A percentile compares a stretch with the other conserved stretches of the same genome.
phyloP scores from a whole-genome alignment of 2,797 vertebrate species.

The Anabacerthia variegaticeps region DNA sequence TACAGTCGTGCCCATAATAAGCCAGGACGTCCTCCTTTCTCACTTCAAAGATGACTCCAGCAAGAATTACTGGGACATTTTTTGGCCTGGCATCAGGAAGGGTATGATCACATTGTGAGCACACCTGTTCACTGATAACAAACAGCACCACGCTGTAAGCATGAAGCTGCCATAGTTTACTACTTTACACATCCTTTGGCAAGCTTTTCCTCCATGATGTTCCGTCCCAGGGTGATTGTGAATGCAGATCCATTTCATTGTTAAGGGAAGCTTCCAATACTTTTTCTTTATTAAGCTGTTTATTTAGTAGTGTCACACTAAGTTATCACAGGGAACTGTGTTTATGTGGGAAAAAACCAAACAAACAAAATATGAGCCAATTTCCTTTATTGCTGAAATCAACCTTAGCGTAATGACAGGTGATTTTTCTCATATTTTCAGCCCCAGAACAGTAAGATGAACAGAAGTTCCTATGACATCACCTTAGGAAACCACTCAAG shows the following conservation, averaged over 20 bases:
- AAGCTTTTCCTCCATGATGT: not conserved
- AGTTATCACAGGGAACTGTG: not conserved
- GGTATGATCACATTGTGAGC: not conserved
- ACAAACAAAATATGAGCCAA: not conserved
- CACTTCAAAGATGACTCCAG: not conserved
- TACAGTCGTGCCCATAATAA: not conserved
- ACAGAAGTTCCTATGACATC: not conserved
- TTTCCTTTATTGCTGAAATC: not conserved
- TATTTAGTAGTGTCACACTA: not conserved
- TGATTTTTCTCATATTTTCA: not conserved
- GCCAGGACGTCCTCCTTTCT: not conserved
- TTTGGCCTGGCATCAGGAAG: not conserved
- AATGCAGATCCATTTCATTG: not conserved
- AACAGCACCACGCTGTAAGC: not conserved
- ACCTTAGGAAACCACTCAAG: not conserved
- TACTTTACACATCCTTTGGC: not conserved
- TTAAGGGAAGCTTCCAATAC: not conserved
- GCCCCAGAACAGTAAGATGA: not conserved
- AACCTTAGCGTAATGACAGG: not conserved
- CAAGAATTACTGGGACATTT: not conserved
- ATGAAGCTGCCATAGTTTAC: not conserved
- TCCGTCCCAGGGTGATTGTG: not conserved
- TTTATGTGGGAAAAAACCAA: not conserved
- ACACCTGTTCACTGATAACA: constrained; percentile 25
- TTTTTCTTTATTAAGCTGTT: constrained; percentile 4